Percentiles rank a stretch among this genome's conserved stretches.
Conservation (phyloP, 2,888 invertebrate genomes). For the Netelia fuscicornis region DNA sequence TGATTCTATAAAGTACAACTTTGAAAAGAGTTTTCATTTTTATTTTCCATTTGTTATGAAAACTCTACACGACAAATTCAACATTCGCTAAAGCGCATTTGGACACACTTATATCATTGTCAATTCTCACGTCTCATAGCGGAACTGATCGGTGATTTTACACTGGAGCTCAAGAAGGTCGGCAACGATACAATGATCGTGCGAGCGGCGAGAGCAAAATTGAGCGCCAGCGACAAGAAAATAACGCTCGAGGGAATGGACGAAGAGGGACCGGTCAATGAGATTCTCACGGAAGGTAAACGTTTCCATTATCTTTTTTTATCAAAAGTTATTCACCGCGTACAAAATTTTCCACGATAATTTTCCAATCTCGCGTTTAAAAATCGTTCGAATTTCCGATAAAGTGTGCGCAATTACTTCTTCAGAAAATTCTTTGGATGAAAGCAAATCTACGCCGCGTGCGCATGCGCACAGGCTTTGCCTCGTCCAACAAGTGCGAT, state of each 20-base stretch:
- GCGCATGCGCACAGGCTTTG: neutral
- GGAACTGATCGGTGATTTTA: slow-evolving; percentile 81
- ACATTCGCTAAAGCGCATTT: neutral
- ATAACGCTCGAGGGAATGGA: slow-evolving; percentile 81
- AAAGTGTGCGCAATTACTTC: slow-evolving; percentile 50
- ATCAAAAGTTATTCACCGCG: no score
- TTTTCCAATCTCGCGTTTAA: neutral
- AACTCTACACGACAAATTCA: no score
- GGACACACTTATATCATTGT: neutral
- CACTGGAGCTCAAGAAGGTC: slow-evolving; percentile 81
- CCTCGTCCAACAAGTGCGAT: slow-evolving; percentile 26
- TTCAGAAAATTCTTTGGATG: slow-evolving; percentile 70
- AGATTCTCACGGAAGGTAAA: slow-evolving; percentile 80
- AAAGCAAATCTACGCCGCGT: slow-evolving; percentile 63
- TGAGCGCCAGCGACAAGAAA: slow-evolving; percentile 75
- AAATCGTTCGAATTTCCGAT: slow-evolving; percentile 39
- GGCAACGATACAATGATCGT: slow-evolving; percentile 78
- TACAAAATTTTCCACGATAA: no score
- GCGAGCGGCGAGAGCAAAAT: slow-evolving; percentile 81
- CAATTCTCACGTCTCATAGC: slow-evolving; percentile 70
- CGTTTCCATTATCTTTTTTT: neutral
- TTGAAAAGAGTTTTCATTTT: neutral
- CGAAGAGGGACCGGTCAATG: slow-evolving; percentile 78
- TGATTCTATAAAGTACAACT: neutral
- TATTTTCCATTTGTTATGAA: neutral